phyloP scores from a whole-genome alignment of 2,797 vertebrate species.

The Sebastes hubbsi region DNA sequence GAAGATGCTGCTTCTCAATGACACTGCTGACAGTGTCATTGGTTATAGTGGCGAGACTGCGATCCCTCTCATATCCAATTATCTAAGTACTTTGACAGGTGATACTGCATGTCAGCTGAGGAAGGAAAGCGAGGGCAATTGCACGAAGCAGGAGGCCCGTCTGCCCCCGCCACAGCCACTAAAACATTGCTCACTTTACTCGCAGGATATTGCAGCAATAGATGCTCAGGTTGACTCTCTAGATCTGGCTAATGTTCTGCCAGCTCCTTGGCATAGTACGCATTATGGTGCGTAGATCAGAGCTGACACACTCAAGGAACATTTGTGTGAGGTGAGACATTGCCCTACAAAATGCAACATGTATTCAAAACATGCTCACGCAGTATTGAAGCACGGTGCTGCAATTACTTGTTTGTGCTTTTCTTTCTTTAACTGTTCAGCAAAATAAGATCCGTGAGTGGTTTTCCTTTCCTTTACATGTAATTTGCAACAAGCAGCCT shows the following conservation, averaged over 20 bases:
- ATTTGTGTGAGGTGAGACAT: conserved; percentile 67
- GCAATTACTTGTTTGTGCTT: background rate
- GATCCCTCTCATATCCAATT: conserved; percentile 83
- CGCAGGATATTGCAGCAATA: conserved; percentile 85
- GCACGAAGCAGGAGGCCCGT: conserved; percentile 65
- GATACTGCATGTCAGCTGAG: conserved; percentile 95
- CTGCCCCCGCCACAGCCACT: conserved; percentile 52
- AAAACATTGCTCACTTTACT: conserved; percentile 92
- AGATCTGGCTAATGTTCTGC: conserved; percentile 87
- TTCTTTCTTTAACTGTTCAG: background rate
- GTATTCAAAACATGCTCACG: conserved; percentile 16
- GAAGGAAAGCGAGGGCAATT: conserved; percentile 64
- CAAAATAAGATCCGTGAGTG: background rate
- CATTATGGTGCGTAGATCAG: conserved; percentile 86
- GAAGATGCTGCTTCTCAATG: conserved; percentile 63
- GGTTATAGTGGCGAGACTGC: conserved; percentile 78
- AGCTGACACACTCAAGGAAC: conserved; percentile 65
- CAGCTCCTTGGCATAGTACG: conserved; percentile 79
- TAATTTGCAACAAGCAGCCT: background rate
- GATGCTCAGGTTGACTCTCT: conserved; percentile 82
- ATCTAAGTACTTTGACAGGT: conserved; percentile 90
- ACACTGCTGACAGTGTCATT: conserved; percentile 76
- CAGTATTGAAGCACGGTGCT: background rate
- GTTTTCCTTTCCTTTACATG: background rate
- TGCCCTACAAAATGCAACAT: conserved; percentile 35